These are phyloP conservation scores for Neopipo cinnamomea DNA, from an alignment of 2,113 vertebrate species.

Conservation along the genomic window DNA sequence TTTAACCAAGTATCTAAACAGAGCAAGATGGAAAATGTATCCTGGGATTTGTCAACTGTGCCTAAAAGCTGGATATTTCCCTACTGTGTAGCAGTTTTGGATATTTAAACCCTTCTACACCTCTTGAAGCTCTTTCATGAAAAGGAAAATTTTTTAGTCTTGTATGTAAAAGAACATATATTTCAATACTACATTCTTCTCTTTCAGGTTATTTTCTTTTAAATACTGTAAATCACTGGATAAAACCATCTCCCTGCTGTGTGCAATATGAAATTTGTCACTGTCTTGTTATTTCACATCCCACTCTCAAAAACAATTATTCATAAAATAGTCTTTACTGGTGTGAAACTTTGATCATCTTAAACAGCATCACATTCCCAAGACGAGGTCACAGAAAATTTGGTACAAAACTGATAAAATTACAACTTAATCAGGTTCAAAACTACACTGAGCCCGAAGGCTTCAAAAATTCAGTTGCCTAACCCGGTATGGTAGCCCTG, in stretches of 20 bases:
- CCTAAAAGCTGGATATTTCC: background rate
- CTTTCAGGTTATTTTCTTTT: background rate
- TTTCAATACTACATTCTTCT: background rate
- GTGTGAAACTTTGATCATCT: background rate
- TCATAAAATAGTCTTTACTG: background rate
- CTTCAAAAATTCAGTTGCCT: background rate
- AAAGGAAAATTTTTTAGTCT: background rate
- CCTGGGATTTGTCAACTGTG: background rate
- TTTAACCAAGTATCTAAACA: background rate
- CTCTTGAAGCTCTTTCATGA: background rate
- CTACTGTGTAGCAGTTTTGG: accelerated
- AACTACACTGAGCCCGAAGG: background rate
- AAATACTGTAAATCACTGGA: background rate
- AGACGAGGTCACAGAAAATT: background rate
- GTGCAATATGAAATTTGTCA: background rate
- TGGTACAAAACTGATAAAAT: background rate
- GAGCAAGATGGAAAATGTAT: background rate
- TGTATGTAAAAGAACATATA: background rate
- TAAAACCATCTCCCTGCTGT: background rate
- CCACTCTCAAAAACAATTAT: background rate
- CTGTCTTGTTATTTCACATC: background rate
- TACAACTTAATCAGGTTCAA: background rate
- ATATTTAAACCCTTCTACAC: background rate
- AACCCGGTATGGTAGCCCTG: background rate
- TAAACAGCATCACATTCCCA: background rate